Conservation (phyloP, 2,797 vertebrate species). For the Galaxias olidus region DNA sequence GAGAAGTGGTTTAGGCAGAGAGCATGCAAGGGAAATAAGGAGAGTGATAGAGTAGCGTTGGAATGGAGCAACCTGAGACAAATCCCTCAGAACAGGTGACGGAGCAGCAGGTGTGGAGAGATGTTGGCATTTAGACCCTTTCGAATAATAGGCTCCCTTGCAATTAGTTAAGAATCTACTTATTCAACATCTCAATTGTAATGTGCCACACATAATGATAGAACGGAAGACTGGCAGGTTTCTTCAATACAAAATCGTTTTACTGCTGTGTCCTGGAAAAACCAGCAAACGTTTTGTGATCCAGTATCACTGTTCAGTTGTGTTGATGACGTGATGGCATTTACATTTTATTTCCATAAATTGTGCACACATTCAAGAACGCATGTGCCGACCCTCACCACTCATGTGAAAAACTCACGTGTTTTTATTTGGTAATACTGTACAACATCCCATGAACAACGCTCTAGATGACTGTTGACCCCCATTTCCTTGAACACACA, state of each 20-base stretch:
- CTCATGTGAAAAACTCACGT: background rate
- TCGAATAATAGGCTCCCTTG: constrained; percentile 52
- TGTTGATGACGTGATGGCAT: too few relatives aligned
- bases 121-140: constrained; percentile 18
- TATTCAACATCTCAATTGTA: constrained; percentile 12
- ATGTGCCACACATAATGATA: constrained; percentile 26
- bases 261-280: background rate
- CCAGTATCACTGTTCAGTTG: too few relatives aligned
- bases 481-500: background rate
- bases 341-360: too few relatives aligned
- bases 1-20: too few relatives aligned
- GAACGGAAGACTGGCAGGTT: too few relatives aligned
- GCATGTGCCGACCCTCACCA: background rate
- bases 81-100: too few relatives aligned
- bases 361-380: too few relatives aligned
- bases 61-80: too few relatives aligned
- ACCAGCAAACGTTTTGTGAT: too few relatives aligned
- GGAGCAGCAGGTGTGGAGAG: too few relatives aligned
- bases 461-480: background rate
- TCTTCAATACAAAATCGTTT: constrained; percentile 1
- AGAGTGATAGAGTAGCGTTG: too few relatives aligned
- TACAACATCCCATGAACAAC: background rate
- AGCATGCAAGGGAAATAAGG: background rate
- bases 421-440: constrained; percentile 6
- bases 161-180: constrained; percentile 26